A percentile compares a stretch with the other conserved stretches of the same genome.
These are phyloP conservation scores for Paedocypris sp. DNA, from an alignment of 2,113 vertebrate genomes.

Conservation along the genomic window DNA sequence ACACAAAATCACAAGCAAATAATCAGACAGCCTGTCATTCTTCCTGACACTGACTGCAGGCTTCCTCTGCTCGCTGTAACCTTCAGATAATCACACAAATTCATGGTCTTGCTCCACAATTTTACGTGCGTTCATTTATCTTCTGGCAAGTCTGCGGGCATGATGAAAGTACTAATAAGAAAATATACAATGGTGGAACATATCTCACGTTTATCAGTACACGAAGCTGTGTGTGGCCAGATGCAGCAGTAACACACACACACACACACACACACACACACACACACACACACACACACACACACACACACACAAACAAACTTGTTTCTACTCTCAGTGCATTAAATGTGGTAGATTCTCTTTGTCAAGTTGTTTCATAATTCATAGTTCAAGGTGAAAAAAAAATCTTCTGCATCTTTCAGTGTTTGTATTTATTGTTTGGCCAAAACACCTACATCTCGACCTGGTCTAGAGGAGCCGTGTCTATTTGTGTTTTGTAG, in stretches of 20 bases:
- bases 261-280: no score
- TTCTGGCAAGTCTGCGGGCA: not conserved
- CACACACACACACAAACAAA: no score
- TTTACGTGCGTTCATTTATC: not conserved
- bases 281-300: no score
- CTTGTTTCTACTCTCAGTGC: no score
- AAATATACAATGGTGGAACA: no score
- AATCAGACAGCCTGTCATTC: not conserved
- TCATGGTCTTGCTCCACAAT: not conserved
- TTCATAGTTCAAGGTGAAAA: no score
- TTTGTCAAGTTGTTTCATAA: not conserved
- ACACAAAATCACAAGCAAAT: not conserved
- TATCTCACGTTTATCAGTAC: no score
- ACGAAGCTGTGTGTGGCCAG: no score
- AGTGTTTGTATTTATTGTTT: not conserved
- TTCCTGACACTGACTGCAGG: not conserved
- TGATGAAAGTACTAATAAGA: no score
- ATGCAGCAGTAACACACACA: no score
- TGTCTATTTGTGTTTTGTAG: not conserved
- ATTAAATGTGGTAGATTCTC: no score
- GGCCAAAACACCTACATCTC: not conserved
- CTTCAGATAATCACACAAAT: not conserved
- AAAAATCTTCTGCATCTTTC: no score
- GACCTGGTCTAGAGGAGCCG: not conserved
- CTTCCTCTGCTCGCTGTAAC: not conserved